Evolutionary conservation across 2,888 invertebrate species (phyloP).

Genomic region (Drosophila nr. perissopoda): DNA sequence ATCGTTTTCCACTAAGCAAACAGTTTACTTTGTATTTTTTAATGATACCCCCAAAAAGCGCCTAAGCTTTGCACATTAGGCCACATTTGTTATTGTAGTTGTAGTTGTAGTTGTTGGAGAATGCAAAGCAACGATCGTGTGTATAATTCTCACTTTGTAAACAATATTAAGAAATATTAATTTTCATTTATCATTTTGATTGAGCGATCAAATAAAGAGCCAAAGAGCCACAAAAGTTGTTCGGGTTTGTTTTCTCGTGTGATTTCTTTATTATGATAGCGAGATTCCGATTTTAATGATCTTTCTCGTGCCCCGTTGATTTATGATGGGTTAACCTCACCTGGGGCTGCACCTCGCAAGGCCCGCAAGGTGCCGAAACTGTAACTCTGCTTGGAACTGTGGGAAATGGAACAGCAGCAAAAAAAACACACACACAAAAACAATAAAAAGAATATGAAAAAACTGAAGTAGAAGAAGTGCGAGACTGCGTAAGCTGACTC

Average conservation of each 20-base stretch:
- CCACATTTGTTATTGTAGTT: constrained; percentile 42
- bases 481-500: background rate
- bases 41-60: constrained; percentile 53
- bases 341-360: constrained; percentile 14
- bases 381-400: constrained; percentile 62
- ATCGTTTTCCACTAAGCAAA: background rate
- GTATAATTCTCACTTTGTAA: constrained; percentile 84
- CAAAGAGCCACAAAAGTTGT: constrained; percentile 19
- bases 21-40: constrained; percentile 13
- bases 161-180: constrained; percentile 84
- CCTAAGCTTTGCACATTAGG: constrained; percentile 65
- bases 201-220: constrained; percentile 83
- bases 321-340: constrained; percentile 69
- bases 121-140: constrained; percentile 59
- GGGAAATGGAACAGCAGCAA: constrained; percentile 50
- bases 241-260: constrained; percentile 74
- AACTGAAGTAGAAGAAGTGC: background rate
- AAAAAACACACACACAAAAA: background rate
- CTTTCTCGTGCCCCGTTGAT: constrained; percentile 70
- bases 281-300: constrained; percentile 76
- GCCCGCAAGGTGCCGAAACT: constrained; percentile 75
- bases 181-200: constrained; percentile 85
- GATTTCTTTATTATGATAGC: constrained; percentile 82
- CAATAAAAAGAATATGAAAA: background rate
- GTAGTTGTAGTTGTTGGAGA: constrained; percentile 22